A percentile compares a stretch with the other conserved stretches of the same genome.
phyloP scores from a whole-genome alignment of 2,113 vertebrate genomes.

The Malurus elegans region DNA sequence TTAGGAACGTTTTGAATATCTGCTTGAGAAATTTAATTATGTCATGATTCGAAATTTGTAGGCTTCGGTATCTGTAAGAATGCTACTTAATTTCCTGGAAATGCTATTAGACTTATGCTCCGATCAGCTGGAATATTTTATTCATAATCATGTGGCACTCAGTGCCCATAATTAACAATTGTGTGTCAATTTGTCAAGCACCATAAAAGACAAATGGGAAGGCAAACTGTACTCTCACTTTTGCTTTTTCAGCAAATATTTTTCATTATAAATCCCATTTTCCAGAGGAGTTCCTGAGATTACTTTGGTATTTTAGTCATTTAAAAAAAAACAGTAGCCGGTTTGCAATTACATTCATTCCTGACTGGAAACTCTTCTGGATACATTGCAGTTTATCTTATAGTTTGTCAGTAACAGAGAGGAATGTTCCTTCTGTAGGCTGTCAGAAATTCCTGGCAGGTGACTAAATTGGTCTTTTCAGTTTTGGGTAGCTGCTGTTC shows the following conservation, averaged over 20 bases:
- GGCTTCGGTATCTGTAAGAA: conserved; percentile 61
- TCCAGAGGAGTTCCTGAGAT: conserved; percentile 15
- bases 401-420: neutral
- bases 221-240: neutral
- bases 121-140: conserved; percentile 64
- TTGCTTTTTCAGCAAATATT: conserved; percentile 45
- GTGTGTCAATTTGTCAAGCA: conserved; percentile 54
- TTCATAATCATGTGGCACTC: conserved; percentile 52
- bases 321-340: conserved; percentile 3
- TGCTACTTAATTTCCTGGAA: conserved; percentile 60
- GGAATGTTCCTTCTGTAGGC: neutral
- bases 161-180: conserved; percentile 68
- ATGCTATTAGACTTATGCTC: conserved; percentile 51
- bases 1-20: conserved; percentile 42
- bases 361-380: neutral
- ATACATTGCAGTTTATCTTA: neutral
- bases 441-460: neutral
- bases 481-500: neutral
- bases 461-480: neutral
- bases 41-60: conserved; percentile 50
- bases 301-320: conserved; percentile 17
- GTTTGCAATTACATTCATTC: neutral
- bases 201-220: conserved; percentile 55
- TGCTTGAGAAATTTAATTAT: conserved; percentile 64
- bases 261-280: conserved; percentile 50